Percentiles rank a stretch among this genome's conserved stretches.
Conservation (phyloP, 2,113 vertebrate species). For the Sisor rabdophorus region DNA sequence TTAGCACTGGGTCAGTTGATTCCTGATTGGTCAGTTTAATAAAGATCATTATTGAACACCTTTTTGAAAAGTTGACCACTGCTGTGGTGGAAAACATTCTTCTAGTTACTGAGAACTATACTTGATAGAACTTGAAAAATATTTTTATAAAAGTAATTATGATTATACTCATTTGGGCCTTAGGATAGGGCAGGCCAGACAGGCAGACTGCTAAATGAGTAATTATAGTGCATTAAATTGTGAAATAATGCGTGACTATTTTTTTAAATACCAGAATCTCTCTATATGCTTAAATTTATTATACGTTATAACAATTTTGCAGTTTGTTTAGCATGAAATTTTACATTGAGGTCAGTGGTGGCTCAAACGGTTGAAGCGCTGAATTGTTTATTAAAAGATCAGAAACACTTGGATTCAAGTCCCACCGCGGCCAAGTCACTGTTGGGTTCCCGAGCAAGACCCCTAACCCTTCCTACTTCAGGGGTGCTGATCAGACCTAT, state of each 20-base stretch:
- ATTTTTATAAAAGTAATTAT: neutral
- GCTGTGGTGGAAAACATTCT: neutral
- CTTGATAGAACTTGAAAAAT: neutral
- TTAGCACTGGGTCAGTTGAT: neutral
- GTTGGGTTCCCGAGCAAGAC: too few species aligned
- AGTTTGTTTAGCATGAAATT: neutral
- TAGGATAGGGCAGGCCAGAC: constrained; percentile 4
- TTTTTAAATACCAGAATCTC: neutral
- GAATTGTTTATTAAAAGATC: too few species aligned
- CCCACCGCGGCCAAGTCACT: too few species aligned
- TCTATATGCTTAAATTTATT: neutral
- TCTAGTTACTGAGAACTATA: neutral
- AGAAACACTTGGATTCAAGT: too few species aligned
- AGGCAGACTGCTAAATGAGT: neutral
- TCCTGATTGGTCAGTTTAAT: neutral
- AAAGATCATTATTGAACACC: neutral
- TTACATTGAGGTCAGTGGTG: too few species aligned
- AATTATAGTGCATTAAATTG: neutral
- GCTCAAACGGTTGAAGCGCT: too few species aligned
- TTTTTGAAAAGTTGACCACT: neutral
- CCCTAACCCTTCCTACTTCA: too few species aligned
- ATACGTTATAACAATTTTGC: too few species aligned
- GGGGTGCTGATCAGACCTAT: too few species aligned
- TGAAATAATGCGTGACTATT: neutral
- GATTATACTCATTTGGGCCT: neutral